Conservation (phyloP, 2,797 vertebrate genomes). For the Notolabrus celidotus region DNA sequence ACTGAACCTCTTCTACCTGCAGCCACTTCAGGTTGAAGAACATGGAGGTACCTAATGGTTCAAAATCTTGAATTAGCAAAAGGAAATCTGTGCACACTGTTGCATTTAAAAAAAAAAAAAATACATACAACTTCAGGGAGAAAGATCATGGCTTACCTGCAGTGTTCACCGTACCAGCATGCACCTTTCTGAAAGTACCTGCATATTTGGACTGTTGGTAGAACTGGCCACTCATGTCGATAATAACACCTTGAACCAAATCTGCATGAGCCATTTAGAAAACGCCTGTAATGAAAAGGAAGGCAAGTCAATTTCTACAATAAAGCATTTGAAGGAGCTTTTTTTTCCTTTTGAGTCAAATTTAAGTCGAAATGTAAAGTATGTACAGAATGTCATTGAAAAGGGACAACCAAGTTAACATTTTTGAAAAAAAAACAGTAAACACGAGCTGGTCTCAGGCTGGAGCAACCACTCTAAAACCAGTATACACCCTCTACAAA, state of each 20-base stretch:
- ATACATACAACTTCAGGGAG: not conserved
- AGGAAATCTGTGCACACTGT: not conserved
- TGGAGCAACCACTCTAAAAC: too few species aligned
- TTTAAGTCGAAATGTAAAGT: too few species aligned
- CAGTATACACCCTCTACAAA: too few species aligned
- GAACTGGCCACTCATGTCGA: conserved; percentile 76
- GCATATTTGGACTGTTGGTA: conserved; percentile 80
- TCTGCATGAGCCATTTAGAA: conserved; percentile 81
- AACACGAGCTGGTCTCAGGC: too few species aligned
- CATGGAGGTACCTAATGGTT: conserved; percentile 84
- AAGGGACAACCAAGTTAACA: too few species aligned
- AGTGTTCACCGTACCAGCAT: conserved; percentile 88
- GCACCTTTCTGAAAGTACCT: conserved; percentile 89
- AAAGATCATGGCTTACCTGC: conserved; percentile 82
- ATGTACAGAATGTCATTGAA: too few species aligned
- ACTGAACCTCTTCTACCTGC: conserved; percentile 55
- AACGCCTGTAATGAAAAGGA: conserved; percentile 77
- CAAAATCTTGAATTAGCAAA: not conserved
- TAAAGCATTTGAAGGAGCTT: not conserved
- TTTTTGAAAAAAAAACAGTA: too few species aligned
- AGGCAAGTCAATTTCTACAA: not conserved
- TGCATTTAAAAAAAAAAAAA: too few species aligned
- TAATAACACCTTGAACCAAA: conserved; percentile 83
- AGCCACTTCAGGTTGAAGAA: conserved; percentile 44
- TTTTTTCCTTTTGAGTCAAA: too few species aligned